A percentile compares a stretch with the other conserved stretches of the same genome.
These are phyloP conservation scores for Scartelaos histophorus DNA, from an alignment of 2,113 vertebrate genomes.

Conservation along the genomic window DNA sequence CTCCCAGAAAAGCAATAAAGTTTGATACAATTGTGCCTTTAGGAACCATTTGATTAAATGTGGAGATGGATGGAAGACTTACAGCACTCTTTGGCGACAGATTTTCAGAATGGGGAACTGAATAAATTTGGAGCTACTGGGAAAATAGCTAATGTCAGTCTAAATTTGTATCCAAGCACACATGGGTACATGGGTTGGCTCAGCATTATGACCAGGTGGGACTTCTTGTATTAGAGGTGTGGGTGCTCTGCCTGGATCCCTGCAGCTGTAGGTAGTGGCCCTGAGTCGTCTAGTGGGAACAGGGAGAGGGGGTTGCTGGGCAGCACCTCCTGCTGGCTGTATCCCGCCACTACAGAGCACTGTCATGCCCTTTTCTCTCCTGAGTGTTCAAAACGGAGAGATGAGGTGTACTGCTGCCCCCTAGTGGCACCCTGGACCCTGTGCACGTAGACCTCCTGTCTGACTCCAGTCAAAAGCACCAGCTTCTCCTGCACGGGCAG, in stretches of 20 bases:
- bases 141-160: constrained; percentile 31
- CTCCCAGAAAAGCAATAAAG: neutral
- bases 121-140: neutral
- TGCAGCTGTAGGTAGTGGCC: constrained; percentile 82
- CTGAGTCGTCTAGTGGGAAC: constrained; percentile 78
- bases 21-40: constrained; percentile 31
- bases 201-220: constrained; percentile 22
- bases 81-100: constrained; percentile 29
- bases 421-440: constrained; percentile 63
- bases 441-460: constrained; percentile 50
- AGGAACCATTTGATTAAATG: constrained; percentile 44
- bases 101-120: neutral
- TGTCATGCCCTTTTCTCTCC: constrained; percentile 57
- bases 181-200: constrained; percentile 42
- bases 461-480: constrained; percentile 50
- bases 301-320: constrained; percentile 68
- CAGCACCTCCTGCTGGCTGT: constrained; percentile 54
- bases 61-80: constrained; percentile 52
- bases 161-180: constrained; percentile 43
- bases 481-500: constrained; percentile 34
- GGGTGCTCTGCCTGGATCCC: constrained; percentile 73
- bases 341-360: constrained; percentile 41
- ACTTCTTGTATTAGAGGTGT: constrained; percentile 20
- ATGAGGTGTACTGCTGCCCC: constrained; percentile 65
- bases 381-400: constrained; percentile 68